Evolutionary conservation across 2,888 invertebrate genomes (phyloP).

Genomic region (Tethea ocularis): DNA sequence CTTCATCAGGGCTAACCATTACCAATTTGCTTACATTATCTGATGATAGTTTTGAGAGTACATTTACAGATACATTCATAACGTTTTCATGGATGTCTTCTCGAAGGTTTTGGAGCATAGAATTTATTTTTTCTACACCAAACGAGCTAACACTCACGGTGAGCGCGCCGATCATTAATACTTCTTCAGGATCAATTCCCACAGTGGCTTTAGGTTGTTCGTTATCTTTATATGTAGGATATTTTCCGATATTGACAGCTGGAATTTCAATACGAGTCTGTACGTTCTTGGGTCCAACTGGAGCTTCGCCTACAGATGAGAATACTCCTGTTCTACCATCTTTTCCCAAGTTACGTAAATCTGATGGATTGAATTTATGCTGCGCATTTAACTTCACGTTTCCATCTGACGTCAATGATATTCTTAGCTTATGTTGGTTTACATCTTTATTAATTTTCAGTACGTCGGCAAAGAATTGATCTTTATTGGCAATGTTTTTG

Average conservation of each 20-base stretch:
- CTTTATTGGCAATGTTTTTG: conserved; percentile 77
- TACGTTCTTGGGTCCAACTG: conserved; percentile 50
- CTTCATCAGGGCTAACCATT: conserved; percentile 70
- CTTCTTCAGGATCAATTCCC: conserved; percentile 69
- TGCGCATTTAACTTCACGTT: conserved; percentile 72
- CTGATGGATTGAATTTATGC: conserved; percentile 69
- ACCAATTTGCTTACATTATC: conserved; percentile 64
- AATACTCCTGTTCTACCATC: conserved; percentile 65
- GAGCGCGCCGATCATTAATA: conserved; percentile 64
- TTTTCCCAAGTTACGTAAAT: conserved; percentile 57
- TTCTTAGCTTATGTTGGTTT: conserved; percentile 76
- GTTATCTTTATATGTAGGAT: conserved; percentile 46
- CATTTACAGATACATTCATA: conserved; percentile 69
- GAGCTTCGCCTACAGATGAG: conserved; percentile 58
- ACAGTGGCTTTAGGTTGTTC: conserved; percentile 51
- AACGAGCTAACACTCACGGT: conserved; percentile 64
- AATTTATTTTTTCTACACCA: conserved; percentile 65
- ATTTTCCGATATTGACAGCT: conserved; percentile 42
- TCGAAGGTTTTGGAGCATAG: conserved; percentile 62
- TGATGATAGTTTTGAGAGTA: conserved; percentile 62
- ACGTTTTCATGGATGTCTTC: conserved; percentile 67
- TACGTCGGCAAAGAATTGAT: conserved; percentile 82
- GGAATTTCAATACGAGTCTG: conserved; percentile 54
- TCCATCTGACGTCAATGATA: conserved; percentile 76
- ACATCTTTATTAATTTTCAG: conserved; percentile 80